phyloP scores from a whole-genome alignment of 2,888 invertebrate species.

The Trichogramma evanescens region DNA sequence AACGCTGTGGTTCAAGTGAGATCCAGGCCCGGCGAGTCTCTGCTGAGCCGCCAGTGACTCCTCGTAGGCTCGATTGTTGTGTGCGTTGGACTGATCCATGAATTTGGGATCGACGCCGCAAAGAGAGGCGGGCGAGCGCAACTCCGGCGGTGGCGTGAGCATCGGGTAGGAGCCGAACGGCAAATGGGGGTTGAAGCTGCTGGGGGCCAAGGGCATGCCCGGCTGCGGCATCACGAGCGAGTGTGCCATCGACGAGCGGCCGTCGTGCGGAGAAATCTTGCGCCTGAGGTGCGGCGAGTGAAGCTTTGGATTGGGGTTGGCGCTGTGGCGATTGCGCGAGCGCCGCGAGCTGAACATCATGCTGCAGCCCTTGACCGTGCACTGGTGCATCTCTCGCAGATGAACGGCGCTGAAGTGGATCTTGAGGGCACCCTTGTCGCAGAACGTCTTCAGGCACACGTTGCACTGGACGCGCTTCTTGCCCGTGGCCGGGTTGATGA shows the following conservation, averaged over 20 bases:
- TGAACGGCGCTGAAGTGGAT: constrained; percentile 99
- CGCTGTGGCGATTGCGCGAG: constrained; percentile 92
- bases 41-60: constrained; percentile 48
- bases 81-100: constrained; percentile 53
- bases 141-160: constrained; percentile 63
- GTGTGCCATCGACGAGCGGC: constrained; percentile 81
- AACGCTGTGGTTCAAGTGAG: constrained; percentile 20
- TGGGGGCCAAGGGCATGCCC: constrained; percentile 56
- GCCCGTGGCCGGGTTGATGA: constrained; percentile 86
- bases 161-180: constrained; percentile 75
- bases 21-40: constrained; percentile 51
- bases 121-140: constrained; percentile 53
- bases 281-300: constrained; percentile 90
- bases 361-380: constrained; percentile 96
- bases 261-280: constrained; percentile 91
- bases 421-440: constrained; percentile 98
- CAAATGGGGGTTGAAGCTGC: constrained; percentile 62
- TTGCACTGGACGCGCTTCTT: constrained; percentile 98
- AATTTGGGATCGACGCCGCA: constrained; percentile 61
- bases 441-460: constrained; percentile 97
- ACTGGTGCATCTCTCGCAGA: constrained; percentile 98
- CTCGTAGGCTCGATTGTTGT: constrained; percentile 42
- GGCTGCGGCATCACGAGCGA: constrained; percentile 73
- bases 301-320: constrained; percentile 96
- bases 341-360: constrained; percentile 98